Conservation (phyloP, 2,888 invertebrate species). For the Eupithecia dodoneata region DNA sequence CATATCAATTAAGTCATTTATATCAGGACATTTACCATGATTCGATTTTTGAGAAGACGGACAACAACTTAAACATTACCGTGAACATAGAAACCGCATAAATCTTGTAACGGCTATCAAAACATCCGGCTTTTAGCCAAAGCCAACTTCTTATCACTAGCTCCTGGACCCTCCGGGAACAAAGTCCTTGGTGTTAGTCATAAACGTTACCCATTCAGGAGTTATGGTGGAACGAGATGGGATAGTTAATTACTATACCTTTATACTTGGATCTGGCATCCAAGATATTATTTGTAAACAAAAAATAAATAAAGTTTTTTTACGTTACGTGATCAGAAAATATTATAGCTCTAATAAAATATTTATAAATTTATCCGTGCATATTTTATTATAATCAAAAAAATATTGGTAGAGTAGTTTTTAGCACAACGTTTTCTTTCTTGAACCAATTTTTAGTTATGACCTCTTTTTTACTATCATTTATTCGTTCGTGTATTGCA, state of each 20-base stretch:
- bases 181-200: slow-evolving; percentile 37
- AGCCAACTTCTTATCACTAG: neutral
- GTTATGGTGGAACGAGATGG: slow-evolving; percentile 42
- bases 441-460: too few species aligned
- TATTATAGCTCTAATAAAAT: too few species aligned
- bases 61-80: neutral
- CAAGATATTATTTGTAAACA: neutral
- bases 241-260: slow-evolving; percentile 35
- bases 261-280: neutral
- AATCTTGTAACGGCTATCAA: slow-evolving; percentile 7
- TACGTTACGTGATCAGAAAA: too few species aligned
- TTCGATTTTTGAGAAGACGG: too few species aligned
- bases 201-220: slow-evolving; percentile 44
- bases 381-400: too few species aligned
- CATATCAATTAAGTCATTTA: too few species aligned
- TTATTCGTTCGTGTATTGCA: too few species aligned
- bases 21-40: too few species aligned
- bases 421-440: too few species aligned
- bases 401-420: too few species aligned
- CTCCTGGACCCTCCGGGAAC: slow-evolving; percentile 31
- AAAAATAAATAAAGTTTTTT: neutral
- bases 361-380: too few species aligned
- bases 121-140: slow-evolving; percentile 2
- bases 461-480: too few species aligned
- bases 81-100: neutral